A percentile compares a stretch with the other conserved stretches of the same genome.
Conservation (phyloP, 2,888 invertebrate species). For the Disparrhopalites patrizii region DNA sequence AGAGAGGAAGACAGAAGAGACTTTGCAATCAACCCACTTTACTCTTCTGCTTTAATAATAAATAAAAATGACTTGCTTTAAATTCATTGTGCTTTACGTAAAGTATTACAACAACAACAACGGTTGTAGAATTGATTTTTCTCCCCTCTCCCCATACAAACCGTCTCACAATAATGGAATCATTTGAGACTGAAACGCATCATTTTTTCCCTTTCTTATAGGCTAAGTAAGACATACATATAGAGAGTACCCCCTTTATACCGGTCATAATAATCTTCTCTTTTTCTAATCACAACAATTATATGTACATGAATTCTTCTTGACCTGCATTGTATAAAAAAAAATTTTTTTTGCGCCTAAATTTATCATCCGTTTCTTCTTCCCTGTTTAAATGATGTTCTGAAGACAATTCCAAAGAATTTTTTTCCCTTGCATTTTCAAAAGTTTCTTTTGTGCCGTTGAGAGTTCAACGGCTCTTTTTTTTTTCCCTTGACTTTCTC, state of each 20-base stretch:
- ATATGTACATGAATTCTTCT: background rate
- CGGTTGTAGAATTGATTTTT: background rate
- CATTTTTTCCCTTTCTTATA: too few relatives aligned
- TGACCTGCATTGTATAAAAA: background rate
- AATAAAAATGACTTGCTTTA: constrained; percentile 26
- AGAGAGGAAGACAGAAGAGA: too few relatives aligned
- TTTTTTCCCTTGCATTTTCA: background rate
- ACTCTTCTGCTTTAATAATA: constrained; percentile 23
- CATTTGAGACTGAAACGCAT: too few relatives aligned
- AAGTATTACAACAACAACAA: constrained; percentile 7
- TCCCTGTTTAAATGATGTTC: background rate
- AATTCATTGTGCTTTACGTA: constrained; percentile 16
- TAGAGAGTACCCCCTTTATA: too few relatives aligned
- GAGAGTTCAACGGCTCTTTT: background rate
- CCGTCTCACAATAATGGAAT: too few relatives aligned
- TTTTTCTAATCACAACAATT: too few relatives aligned
- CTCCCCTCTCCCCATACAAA: too few relatives aligned
- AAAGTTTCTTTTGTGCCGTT: background rate
- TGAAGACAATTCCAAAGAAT: background rate
- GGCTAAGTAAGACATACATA: too few relatives aligned
- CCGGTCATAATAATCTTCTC: too few relatives aligned
- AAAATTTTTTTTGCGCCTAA: background rate
- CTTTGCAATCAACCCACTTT: constrained; percentile 18
- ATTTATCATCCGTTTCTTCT: background rate
- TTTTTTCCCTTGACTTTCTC: too few relatives aligned